Evolutionary conservation across 2,113 vertebrate species (phyloP).

Genomic region (Chlorocebus sabaeus): DNA sequence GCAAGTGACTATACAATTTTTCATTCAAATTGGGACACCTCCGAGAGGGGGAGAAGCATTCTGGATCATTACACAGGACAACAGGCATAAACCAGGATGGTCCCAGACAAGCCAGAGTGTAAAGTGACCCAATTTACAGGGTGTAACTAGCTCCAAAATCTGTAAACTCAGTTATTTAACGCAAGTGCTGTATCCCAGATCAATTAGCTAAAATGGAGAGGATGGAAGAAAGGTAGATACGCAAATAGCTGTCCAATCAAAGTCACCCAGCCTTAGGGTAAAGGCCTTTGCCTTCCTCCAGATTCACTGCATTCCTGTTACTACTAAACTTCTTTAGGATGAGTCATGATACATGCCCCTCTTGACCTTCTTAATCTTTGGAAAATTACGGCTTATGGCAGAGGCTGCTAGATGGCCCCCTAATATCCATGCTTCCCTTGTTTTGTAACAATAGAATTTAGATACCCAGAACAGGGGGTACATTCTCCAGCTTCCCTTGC

Average conservation of each 20-base stretch:
- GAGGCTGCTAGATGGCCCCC: neutral
- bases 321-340: neutral
- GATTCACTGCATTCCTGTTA: neutral
- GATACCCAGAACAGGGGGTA: neutral
- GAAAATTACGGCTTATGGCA: neutral
- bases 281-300: neutral
- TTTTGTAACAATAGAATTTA: neutral
- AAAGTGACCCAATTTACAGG: neutral
- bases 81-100: neutral
- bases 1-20: neutral
- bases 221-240: neutral
- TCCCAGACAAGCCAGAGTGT: neutral
- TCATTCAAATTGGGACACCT: neutral
- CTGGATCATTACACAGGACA: neutral
- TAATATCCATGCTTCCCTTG: neutral
- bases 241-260: neutral
- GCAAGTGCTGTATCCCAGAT: neutral
- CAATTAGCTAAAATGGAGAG: neutral
- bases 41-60: neutral
- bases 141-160: neutral
- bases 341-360: neutral
- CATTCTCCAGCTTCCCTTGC: neutral
- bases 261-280: neutral
- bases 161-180: neutral
- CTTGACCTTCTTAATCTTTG: neutral